Conservation (phyloP, 2,888 invertebrate genomes). For the Petrolisthes manimaculis region DNA sequence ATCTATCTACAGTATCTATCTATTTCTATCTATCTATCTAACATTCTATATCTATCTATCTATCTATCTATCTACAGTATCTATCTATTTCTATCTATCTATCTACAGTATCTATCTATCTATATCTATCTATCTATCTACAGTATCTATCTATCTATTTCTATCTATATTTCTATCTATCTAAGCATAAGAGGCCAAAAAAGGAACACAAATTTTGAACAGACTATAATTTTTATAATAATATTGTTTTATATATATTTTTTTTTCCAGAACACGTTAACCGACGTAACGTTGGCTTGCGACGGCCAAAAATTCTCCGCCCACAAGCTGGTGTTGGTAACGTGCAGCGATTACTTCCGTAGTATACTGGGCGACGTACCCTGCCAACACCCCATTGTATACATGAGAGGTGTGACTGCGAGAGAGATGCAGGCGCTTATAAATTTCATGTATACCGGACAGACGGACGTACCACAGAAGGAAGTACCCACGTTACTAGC, state of each 20-base stretch:
- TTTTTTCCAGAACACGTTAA: slow-evolving; percentile 63
- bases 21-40: no score
- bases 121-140: no score
- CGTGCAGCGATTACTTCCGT: slow-evolving; percentile 64
- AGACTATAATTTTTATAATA: no score
- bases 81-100: no score
- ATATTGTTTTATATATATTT: background rate
- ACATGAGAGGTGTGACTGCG: slow-evolving; percentile 58
- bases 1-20: no score
- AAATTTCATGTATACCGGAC: slow-evolving; percentile 65
- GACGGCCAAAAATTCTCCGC: slow-evolving; percentile 63
- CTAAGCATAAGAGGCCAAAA: no score
- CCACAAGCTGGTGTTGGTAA: slow-evolving; percentile 63
- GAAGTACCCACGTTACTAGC: slow-evolving; percentile 59
- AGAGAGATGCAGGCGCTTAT: slow-evolving; percentile 62
- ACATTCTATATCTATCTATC: no score
- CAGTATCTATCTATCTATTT: no score
- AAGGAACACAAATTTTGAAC: no score
- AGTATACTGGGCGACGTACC: slow-evolving; percentile 59
- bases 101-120: no score
- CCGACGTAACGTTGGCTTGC: slow-evolving; percentile 63
- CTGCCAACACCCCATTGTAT: slow-evolving; percentile 65
- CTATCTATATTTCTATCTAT: no score
- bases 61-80: no score
- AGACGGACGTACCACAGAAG: slow-evolving; percentile 60